These are phyloP conservation scores for Zygothrica quintamaculata DNA, from an alignment of 2,888 invertebrate species.

Conservation along the genomic window DNA sequence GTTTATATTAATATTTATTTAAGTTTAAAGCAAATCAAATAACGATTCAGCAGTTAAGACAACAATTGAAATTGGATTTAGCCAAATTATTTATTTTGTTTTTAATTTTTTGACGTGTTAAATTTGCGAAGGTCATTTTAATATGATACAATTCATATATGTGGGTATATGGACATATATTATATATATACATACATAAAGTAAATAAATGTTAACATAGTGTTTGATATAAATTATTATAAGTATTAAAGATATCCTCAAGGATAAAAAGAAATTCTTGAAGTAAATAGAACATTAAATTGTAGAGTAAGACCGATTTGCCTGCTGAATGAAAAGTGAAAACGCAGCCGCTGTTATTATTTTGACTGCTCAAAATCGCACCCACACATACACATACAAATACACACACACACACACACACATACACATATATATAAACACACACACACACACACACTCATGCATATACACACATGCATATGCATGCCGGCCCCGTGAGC, in stretches of 20 bases:
- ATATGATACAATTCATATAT: too few species aligned
- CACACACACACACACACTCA: slow-evolving; percentile 12
- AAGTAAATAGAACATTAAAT: slow-evolving; percentile 5
- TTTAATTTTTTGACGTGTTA: too few species aligned
- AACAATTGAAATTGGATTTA: too few species aligned
- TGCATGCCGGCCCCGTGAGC: slow-evolving; percentile 49
- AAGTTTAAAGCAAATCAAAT: too few species aligned
- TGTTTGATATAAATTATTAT: neutral
- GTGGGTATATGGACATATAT: neutral
- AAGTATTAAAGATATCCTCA: neutral
- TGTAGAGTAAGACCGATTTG: slow-evolving; percentile 45
- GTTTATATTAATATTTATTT: too few species aligned
- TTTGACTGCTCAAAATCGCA: slow-evolving; percentile 51
- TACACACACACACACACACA: slow-evolving; percentile 14
- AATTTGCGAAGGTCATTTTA: too few species aligned
- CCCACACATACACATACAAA: slow-evolving; percentile 14
- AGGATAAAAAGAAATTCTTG: neutral
- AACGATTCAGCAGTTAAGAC: too few species aligned
- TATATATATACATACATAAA: neutral
- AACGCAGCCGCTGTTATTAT: slow-evolving; percentile 65
- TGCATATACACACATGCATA: slow-evolving; percentile 1
- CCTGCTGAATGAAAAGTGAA: slow-evolving; percentile 67
- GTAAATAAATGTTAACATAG: neutral
- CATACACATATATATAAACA: slow-evolving; percentile 15
- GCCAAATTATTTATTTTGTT: too few species aligned